These are phyloP conservation scores for Antrozous pallidus DNA, from an alignment of 2,797 vertebrate species.

Conservation along the genomic window DNA sequence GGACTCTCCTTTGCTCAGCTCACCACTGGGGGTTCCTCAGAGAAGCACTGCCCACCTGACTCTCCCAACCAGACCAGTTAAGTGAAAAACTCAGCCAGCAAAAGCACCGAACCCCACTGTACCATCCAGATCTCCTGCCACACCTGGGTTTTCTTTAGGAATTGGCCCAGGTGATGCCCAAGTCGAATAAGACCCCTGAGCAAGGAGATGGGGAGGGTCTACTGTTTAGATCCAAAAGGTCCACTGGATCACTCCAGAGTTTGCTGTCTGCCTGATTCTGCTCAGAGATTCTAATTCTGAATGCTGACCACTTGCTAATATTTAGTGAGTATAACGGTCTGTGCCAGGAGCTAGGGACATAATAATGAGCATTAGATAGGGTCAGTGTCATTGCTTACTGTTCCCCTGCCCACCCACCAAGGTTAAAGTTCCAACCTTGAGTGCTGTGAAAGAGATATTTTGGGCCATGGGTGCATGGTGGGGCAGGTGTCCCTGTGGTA, in stretches of 20 bases:
- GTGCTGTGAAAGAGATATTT: background rate
- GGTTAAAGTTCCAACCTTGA: background rate
- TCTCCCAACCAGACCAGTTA: background rate
- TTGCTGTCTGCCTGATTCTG: background rate
- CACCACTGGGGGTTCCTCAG: background rate
- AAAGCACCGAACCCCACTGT: rapidly evolving
- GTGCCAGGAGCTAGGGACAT: background rate
- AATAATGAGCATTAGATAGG: background rate
- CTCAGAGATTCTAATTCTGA: background rate
- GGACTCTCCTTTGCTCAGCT: background rate
- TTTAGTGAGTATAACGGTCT: background rate
- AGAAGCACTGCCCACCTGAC: rapidly evolving
- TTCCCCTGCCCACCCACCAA: background rate
- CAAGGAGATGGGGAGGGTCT: rapidly evolving
- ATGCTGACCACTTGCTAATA: background rate
- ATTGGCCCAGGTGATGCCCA: too few species aligned
- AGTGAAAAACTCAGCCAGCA: background rate
- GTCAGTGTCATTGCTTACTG: background rate
- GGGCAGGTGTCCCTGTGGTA: background rate
- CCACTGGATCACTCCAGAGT: background rate
- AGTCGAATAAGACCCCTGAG: background rate
- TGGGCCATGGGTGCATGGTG: rapidly evolving
- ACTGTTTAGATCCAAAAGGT: background rate
- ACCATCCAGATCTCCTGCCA: rapidly evolving
- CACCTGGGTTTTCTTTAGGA: background rate